A percentile compares a stretch with the other conserved stretches of the same genome.
phyloP scores from a whole-genome alignment of 2,113 vertebrate species.

The Micromys minutus region DNA sequence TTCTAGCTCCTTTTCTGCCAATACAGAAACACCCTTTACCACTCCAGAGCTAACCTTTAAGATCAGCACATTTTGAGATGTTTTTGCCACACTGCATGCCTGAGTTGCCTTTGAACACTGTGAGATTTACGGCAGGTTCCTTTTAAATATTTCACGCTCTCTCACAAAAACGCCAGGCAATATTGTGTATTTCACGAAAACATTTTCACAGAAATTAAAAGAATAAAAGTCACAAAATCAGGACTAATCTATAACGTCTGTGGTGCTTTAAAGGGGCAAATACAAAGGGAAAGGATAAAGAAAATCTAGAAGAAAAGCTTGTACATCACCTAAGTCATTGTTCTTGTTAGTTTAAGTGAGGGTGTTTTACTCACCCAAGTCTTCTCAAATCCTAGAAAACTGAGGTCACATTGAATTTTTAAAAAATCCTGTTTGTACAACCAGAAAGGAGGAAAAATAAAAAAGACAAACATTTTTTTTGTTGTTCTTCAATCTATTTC shows the following conservation, averaged over 20 bases:
- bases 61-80: constrained; percentile 36
- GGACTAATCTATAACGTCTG: background rate
- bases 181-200: constrained; percentile 36
- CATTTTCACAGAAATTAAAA: constrained; percentile 48
- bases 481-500: background rate
- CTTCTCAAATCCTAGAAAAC: constrained; percentile 25
- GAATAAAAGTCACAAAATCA: constrained; percentile 3
- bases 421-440: background rate
- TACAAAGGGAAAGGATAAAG: background rate
- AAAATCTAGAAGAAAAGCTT: background rate
- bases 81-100: background rate
- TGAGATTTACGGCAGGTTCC: constrained; percentile 60
- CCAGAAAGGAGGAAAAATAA: background rate
- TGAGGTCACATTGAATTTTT: background rate
- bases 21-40: constrained; percentile 35
- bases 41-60: constrained; percentile 63
- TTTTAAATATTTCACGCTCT: constrained; percentile 63
- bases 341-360: constrained; percentile 1
- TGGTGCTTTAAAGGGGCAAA: background rate
- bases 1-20: background rate
- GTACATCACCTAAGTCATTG: background rate
- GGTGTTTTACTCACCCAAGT: background rate
- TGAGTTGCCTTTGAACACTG: constrained; percentile 55
- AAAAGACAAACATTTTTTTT: background rate
- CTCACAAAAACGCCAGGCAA: constrained; percentile 16